Percentiles rank a stretch among this genome's conserved stretches.
phyloP scores from a whole-genome alignment of 1,140 invertebrate genomes.

The Trichomalopsis sarcophagae region DNA sequence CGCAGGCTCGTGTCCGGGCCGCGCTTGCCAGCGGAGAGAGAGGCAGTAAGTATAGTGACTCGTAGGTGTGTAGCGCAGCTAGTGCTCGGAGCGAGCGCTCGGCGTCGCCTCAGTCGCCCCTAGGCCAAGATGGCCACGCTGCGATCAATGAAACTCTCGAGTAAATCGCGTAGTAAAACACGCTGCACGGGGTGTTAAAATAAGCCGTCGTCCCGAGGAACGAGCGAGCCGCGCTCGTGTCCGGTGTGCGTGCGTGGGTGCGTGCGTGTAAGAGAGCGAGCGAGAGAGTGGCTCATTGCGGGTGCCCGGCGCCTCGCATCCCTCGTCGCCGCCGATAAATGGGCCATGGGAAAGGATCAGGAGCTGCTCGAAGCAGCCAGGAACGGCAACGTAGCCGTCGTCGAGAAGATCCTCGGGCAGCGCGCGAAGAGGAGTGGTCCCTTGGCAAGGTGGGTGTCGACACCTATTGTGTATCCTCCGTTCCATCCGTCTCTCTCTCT shows the following conservation, averaged over 20 bases:
- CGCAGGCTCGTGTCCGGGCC: background rate
- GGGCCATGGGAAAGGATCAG: constrained; percentile 95
- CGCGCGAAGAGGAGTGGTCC: constrained; percentile 94
- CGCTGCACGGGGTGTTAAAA: constrained; percentile 24
- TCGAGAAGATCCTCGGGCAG: constrained; percentile 93
- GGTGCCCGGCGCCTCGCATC: background rate
- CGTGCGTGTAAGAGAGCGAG: background rate
- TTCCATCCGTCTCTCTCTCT: background rate
- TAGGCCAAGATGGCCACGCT: constrained; percentile 80
- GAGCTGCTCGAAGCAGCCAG: constrained; percentile 96
- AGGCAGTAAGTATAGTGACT: background rate
- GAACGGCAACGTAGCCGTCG: constrained; percentile 89
- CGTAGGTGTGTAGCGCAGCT: background rate
- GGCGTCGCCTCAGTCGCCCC: constrained; percentile 71
- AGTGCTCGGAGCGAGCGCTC: constrained; percentile 59
- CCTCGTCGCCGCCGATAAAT: constrained; percentile 71
- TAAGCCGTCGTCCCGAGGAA: background rate
- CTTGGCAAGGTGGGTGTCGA: constrained; percentile 87
- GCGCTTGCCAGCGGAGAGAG: background rate
- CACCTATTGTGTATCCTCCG: background rate
- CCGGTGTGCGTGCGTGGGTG: constrained; percentile 59
- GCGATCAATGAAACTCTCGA: constrained; percentile 82
- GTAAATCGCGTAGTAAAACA: constrained; percentile 52
- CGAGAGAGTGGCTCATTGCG: background rate
- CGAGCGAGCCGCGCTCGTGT: background rate